Evolutionary conservation across 2,113 vertebrate species (phyloP).

Genomic region (Cynocephalus volans): DNA sequence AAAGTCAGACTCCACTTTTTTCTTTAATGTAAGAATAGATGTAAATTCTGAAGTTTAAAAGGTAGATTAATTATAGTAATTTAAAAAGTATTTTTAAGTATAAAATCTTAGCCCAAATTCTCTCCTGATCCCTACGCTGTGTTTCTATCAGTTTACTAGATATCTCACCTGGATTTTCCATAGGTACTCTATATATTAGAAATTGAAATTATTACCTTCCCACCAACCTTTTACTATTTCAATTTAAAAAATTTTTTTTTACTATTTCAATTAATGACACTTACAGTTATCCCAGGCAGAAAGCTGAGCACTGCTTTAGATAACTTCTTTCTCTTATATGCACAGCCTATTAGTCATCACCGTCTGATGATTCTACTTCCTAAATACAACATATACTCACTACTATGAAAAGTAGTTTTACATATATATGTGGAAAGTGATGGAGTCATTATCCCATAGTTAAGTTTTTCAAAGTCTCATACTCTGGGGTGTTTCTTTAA

Average conservation of each 20-base stretch:
- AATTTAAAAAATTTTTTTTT: too few relatives aligned
- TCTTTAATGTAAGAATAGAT: constrained; percentile 8
- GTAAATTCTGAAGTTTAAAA: constrained; percentile 17
- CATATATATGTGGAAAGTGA: background rate
- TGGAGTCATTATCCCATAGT: background rate
- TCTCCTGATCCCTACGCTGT: background rate
- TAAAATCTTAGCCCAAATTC: background rate
- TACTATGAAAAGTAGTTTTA: background rate
- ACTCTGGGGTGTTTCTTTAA: background rate
- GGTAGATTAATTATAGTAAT: background rate
- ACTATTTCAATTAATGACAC: background rate
- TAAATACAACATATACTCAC: background rate
- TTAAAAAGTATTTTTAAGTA: background rate
- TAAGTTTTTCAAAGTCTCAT: background rate
- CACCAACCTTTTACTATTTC: background rate
- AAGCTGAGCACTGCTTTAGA: background rate
- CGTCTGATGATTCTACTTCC: background rate
- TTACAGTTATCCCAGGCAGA: background rate
- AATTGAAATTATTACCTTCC: background rate
- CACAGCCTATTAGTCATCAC: background rate
- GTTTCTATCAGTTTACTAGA: background rate
- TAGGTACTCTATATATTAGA: background rate
- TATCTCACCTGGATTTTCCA: background rate
- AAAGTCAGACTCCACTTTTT: background rate
- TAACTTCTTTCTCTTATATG: background rate